phyloP scores from a whole-genome alignment of 2,888 invertebrate genomes.

The Eilema caniola region DNA sequence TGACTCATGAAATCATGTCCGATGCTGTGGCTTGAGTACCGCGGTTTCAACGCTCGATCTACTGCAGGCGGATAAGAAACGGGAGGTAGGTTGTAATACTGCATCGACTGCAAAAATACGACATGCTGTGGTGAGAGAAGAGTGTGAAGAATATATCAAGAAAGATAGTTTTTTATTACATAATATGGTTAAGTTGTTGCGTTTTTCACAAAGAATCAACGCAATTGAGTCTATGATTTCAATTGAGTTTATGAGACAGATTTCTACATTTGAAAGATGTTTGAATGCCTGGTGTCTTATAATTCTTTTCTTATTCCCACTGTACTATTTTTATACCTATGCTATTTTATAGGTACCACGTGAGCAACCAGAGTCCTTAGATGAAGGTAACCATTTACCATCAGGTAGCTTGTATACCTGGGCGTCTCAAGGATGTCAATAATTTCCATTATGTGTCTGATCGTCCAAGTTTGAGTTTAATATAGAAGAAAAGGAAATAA shows the following conservation, averaged over 20 bases:
- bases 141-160: neutral
- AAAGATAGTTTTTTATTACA: neutral
- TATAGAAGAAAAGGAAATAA: too few relatives aligned
- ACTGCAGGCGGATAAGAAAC: conserved; percentile 90
- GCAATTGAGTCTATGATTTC: neutral
- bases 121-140: neutral
- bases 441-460: too few relatives aligned
- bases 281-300: neutral
- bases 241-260: neutral
- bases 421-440: too few relatives aligned
- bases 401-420: too few relatives aligned
- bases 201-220: neutral
- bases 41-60: conserved; percentile 93
- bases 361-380: neutral
- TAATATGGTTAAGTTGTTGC: neutral
- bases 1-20: conserved; percentile 57
- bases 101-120: conserved; percentile 71
- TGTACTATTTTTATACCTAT: neutral
- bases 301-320: neutral
- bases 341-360: too few relatives aligned
- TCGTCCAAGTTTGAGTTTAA: too few relatives aligned
- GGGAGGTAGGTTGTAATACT: conserved; percentile 73
- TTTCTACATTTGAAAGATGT: neutral
- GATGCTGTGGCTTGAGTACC: conserved; percentile 79
- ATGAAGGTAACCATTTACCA: too few relatives aligned